phyloP scores from a whole-genome alignment of 2,113 vertebrate species.

The Coturnix japonica region DNA sequence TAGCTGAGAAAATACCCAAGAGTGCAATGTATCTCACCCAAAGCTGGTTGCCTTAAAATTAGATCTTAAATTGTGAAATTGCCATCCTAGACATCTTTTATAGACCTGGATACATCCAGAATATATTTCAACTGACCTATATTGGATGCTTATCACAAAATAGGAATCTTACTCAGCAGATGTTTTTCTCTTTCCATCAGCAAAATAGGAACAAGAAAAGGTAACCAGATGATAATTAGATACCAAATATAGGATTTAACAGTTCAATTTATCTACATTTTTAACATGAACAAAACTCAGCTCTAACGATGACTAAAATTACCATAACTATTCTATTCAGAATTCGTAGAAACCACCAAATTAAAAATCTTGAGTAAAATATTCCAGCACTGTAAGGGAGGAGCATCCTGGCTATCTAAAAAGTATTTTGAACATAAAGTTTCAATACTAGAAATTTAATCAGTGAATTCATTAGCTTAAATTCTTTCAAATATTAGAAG shows the following conservation, averaged over 20 bases:
- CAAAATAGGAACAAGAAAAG: conserved; percentile 2
- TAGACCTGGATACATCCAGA: background rate
- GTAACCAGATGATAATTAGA: conserved; percentile 44
- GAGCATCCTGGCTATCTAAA: background rate
- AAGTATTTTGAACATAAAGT: background rate
- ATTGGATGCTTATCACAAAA: conserved; percentile 29
- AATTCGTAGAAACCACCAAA: background rate
- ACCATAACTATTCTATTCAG: background rate
- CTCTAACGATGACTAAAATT: background rate
- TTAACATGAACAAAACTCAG: background rate
- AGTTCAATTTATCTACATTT: background rate
- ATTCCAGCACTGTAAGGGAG: background rate
- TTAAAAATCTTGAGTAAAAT: background rate
- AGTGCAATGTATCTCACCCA: background rate
- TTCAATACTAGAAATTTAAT: background rate
- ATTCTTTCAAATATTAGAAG: background rate
- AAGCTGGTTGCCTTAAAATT: background rate
- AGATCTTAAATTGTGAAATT: conserved; percentile 4
- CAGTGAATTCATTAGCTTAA: background rate
- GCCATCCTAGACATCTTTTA: background rate
- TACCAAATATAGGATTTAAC: background rate
- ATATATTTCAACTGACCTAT: conserved; percentile 37
- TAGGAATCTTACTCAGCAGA: conserved; percentile 41
- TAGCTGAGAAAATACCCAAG: background rate
- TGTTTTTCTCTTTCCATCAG: conserved; percentile 38